Conservation (phyloP, 2,113 vertebrate genomes). For the Dasypus novemcinctus region DNA sequence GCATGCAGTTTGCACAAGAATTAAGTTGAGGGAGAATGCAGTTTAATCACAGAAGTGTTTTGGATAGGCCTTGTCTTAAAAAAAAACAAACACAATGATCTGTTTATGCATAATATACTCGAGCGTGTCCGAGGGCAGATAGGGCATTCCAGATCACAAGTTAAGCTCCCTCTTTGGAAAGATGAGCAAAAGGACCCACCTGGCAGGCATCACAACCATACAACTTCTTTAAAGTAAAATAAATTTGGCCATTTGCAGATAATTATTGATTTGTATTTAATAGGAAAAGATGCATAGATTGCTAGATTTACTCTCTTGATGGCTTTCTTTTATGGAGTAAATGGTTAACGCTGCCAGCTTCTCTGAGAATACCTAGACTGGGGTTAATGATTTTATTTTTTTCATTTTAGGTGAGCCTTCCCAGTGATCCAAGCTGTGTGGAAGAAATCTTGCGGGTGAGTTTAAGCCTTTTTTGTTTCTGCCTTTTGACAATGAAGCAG, state of each 20-base stretch:
- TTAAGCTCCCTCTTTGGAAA: not conserved
- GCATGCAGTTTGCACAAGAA: not conserved
- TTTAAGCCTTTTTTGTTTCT: slow-evolving; percentile 75
- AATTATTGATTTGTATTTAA: slow-evolving; percentile 38
- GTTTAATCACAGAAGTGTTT: slow-evolving; percentile 3
- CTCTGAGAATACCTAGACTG: slow-evolving; percentile 58
- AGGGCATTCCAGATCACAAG: not conserved
- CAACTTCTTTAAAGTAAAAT: slow-evolving; percentile 69
- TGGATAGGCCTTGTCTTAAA: not conserved
- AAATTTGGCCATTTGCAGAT: not conserved
- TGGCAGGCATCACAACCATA: not conserved
- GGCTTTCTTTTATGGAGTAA: slow-evolving; percentile 33
- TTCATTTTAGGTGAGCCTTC: slow-evolving; percentile 91
- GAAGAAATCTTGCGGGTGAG: slow-evolving; percentile 98
- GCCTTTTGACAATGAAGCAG: slow-evolving; percentile 49
- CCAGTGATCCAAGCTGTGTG: slow-evolving; percentile 96
- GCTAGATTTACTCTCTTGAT: slow-evolving; percentile 32
- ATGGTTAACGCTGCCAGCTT: slow-evolving; percentile 43
- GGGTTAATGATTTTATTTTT: slow-evolving; percentile 56
- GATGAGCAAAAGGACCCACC: not conserved
- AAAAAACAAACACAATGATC: too few species aligned
- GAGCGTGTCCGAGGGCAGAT: not conserved
- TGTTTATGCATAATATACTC: not conserved
- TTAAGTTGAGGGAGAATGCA: not conserved
- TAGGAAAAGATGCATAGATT: slow-evolving; percentile 34